Conservation (phyloP, 2,797 vertebrate species). For the Octomys mimax region DNA sequence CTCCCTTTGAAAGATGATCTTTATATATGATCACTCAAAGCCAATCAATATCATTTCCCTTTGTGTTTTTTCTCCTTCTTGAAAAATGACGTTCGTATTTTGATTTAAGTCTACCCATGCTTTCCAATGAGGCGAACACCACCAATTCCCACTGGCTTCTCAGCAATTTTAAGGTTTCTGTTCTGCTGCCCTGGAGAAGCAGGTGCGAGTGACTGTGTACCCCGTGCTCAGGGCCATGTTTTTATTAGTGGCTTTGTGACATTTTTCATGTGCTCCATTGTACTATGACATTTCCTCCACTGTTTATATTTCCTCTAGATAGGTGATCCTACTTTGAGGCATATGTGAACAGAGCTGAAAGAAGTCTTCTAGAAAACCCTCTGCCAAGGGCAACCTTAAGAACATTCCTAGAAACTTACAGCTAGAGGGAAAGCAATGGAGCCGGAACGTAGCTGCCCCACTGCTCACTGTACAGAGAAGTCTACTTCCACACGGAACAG, state of each 20-base stretch:
- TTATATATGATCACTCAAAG: neutral
- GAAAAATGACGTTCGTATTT: neutral
- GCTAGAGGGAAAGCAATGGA: accelerated
- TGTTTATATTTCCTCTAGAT: neutral
- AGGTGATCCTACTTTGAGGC: neutral
- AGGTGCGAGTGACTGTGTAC: accelerated
- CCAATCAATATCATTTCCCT: neutral
- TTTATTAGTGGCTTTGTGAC: neutral
- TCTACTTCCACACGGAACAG: too few species aligned
- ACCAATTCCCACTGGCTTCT: neutral
- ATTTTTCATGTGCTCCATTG: accelerated
- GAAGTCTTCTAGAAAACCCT: neutral
- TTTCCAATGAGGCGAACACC: neutral
- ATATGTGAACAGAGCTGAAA: neutral
- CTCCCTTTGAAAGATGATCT: neutral
- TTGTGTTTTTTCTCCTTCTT: neutral
- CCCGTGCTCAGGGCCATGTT: accelerated
- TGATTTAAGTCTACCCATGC: neutral
- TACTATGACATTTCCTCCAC: neutral
- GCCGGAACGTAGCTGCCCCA: accelerated
- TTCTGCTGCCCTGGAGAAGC: neutral
- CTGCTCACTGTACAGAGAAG: neutral
- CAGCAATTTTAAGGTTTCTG: neutral
- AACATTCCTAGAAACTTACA: neutral
- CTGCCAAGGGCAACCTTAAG: accelerated